Conservation (phyloP, 2,888 invertebrate genomes). For the Drosophila sordidapex region DNA sequence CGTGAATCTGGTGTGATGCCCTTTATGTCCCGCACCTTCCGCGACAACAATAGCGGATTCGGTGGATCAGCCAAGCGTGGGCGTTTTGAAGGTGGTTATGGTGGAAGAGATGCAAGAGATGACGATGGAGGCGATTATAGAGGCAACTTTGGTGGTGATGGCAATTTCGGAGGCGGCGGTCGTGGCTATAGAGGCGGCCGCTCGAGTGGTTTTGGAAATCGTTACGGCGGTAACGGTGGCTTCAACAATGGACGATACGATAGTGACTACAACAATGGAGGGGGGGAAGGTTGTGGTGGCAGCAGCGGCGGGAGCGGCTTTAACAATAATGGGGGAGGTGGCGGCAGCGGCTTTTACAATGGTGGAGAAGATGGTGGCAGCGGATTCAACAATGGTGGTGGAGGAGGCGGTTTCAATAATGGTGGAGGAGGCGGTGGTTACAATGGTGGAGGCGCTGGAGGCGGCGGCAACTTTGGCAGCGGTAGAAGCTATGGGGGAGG, state of each 20-base stretch:
- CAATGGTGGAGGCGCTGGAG: slow-evolving; percentile 4
- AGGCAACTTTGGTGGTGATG: not conserved
- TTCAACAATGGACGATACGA: slow-evolving; percentile 7
- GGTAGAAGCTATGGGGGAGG: not conserved
- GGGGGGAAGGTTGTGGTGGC: not conserved
- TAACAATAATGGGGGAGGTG: slow-evolving; percentile 10
- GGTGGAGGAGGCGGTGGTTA: slow-evolving; percentile 8
- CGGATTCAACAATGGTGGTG: slow-evolving; percentile 1
- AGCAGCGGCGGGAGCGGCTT: not conserved
- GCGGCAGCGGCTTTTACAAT: slow-evolving; percentile 13
- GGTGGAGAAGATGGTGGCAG: not conserved
- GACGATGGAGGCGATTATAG: slow-evolving; percentile 1
- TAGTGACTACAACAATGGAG: slow-evolving; percentile 4
- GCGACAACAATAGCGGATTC: slow-evolving; percentile 57
- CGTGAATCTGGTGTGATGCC: slow-evolving; percentile 85
- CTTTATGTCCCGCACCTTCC: slow-evolving; percentile 70
- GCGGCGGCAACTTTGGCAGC: slow-evolving; percentile 3
- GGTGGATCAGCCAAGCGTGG: slow-evolving; percentile 63
- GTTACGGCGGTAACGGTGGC: not conserved
- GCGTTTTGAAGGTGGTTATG: slow-evolving; percentile 62
- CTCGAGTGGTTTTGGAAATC: slow-evolving; percentile 1
- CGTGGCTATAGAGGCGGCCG: not conserved
- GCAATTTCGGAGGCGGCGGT: not conserved
- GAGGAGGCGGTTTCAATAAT: slow-evolving; percentile 6
- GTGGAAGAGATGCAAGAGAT: slow-evolving; percentile 44